Base-by-base conservation (phyloP, 2,888 invertebrate species). In the Cremastinae sp. region DNA sequence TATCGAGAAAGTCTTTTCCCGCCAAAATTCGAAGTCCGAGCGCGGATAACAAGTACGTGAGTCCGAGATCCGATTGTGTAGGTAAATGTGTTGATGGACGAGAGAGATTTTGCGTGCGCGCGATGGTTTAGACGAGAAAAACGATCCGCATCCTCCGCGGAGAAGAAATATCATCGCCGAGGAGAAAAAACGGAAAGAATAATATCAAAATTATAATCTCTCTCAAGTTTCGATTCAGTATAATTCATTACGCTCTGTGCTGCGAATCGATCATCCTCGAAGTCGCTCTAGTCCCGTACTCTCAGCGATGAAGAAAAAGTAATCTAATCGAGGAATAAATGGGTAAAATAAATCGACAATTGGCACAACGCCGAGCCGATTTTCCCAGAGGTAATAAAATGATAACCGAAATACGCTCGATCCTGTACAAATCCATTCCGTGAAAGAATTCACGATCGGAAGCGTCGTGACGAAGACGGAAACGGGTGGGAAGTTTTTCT, bases 361-460 rank as follows among this genome's bases (percentile, higher is more conserved):
- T 77, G 53, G 66, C 70, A 65, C 37, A 49, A 66, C 43, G 55
- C 45, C 55, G 68, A 74, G 77, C 77, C 77, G 77, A 74, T 74
- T 49, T 61, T 70, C 35, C 18, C 16, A 35, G 10, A 56, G 49
- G 61, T 65, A 47, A 65, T 77, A 77, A 77, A 70, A 77, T 77
- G 77, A 74, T 69, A 53, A 65, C 65, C 51, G 5, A 45, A 69
- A 61, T 45, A 51, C 39, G 35, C 35, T 76, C 55, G 39, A 59
- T 76, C 37, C 45, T 47, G 22, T 35, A 62, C 16, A 35, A 7
- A 49, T 10, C 35, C 7, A n/a, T 16, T 9, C 16, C 12, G 22
- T n/a, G 43, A 35, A 16, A 47, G n/a, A 28, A 14, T 7, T 22
- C 10, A 2, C 18, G n/a, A 18, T 49, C 16, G 28, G n/a, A 16